A percentile compares a stretch with the other conserved stretches of the same genome.
Conservation (phyloP, 1,140 invertebrate species). For the Drosophila saltans region DNA sequence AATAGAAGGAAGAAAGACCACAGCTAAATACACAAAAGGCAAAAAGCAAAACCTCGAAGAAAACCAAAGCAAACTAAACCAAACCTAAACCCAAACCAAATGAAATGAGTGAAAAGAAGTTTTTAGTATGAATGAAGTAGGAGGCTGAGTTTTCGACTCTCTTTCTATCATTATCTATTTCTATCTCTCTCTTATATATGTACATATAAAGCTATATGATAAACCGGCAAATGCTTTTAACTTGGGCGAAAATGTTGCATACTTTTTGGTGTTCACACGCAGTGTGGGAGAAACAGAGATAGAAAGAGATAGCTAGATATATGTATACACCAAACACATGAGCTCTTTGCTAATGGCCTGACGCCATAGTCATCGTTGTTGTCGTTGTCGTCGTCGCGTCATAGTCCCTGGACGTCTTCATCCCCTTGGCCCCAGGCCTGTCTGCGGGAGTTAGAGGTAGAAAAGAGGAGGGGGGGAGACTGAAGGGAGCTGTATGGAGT, state of each 20-base stretch:
- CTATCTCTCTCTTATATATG: too few species aligned
- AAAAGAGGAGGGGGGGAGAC: conserved; percentile 12
- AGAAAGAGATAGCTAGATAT: background rate
- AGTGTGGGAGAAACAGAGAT: background rate
- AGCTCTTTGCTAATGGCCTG: conserved; percentile 20
- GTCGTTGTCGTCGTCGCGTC: conserved; percentile 6
- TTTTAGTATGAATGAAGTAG: conserved; percentile 11
- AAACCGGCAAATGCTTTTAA: conserved; percentile 69
- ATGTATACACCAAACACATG: conserved; percentile 5
- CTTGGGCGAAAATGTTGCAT: conserved; percentile 63
- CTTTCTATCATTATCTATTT: background rate
- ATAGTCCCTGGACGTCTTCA: conserved; percentile 2
- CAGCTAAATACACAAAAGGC: conserved; percentile 26
- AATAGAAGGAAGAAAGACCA: conserved; percentile 11
- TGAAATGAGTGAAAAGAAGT: conserved; percentile 50
- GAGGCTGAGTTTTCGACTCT: conserved; percentile 8
- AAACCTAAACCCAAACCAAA: conserved; percentile 24
- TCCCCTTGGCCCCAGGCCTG: background rate
- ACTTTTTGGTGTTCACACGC: conserved; percentile 48
- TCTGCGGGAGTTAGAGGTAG: background rate
- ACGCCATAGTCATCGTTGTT: conserved; percentile 1
- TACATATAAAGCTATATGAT: conserved; percentile 10
- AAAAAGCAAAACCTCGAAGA: conserved; percentile 13
- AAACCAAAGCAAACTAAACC: conserved; percentile 24
- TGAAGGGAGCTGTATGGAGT: conserved; percentile 42